Base-by-base conservation (phyloP, 2,797 vertebrate species). In the Micromesistius poutassou region DNA sequence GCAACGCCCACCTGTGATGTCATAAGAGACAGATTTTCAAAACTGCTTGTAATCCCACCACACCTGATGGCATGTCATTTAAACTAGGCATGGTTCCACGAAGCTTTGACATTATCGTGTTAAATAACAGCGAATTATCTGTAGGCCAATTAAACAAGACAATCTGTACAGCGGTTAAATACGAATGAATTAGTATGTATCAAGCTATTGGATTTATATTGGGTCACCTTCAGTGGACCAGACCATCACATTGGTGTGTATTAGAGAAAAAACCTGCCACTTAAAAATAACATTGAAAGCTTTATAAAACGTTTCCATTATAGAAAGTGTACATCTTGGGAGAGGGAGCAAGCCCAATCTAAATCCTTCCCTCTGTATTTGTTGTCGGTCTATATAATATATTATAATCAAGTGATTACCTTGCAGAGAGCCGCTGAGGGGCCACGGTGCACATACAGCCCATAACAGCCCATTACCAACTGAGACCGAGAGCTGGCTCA, bases 401-500 rank as follows among this genome's bases (percentile, higher is more conserved):
- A n/a, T n/a, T n/a, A n/a, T n/a, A n/a, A n/a, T n/a, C n/a, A n/a
- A n/a, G n/a, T n/a, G n/a, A n/a, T n/a, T 95, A 83, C 91, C 92
- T 93, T 94, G 92, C 94, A 93, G 94, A 91, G 88, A 93, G 90
- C 87, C 90, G 87, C 85, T 74, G 90, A 92, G 90, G 90, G 93
- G 91, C 91, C 88, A 87, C 88, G 91, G 91, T 88, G 90, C 92
- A 94, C 95, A 97, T 99, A 99, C 33, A 33, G 33, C 33, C 33
- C 33, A 33, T 33, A 98, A 98, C 98, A 96, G 94, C 98, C 97
- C 97, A 99, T 99, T 98, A 98, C 97, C 96, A 94, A 93, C 91
- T 93, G 94, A 94, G 95, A 93, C 95, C 96, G 94, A 98, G 95
- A 89, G 94, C 94, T 92, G 95, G 94, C 95, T 96, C 96, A 96